Evolutionary conservation across 2,797 vertebrate species (phyloP).

Genomic region (Crenuchus spilurus): DNA sequence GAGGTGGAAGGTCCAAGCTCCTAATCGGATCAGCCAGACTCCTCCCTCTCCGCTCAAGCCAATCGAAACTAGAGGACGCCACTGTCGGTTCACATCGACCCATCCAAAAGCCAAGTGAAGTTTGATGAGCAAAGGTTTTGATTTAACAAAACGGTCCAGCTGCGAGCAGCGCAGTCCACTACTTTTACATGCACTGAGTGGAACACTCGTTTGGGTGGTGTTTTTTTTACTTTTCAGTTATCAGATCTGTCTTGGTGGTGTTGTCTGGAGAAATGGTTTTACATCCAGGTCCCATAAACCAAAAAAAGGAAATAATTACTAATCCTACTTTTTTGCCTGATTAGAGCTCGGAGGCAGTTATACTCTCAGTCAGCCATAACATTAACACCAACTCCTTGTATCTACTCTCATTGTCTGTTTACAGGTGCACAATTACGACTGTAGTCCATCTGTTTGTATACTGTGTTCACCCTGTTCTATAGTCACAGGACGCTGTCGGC

Average conservation of each 20-base stretch:
- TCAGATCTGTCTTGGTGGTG: constrained; percentile 11
- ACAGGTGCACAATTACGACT: too few species aligned
- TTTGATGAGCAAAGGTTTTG: constrained; percentile 29
- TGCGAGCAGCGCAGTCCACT: background rate
- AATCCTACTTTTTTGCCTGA: too few species aligned
- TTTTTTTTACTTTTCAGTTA: constrained; percentile 4
- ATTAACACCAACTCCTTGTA: too few species aligned
- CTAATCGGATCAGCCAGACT: constrained; percentile 50
- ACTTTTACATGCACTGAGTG: constrained; percentile 18
- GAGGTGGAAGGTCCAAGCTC: constrained; percentile 76
- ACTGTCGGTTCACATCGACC: constrained; percentile 47
- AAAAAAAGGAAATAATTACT: background rate
- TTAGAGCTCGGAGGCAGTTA: too few species aligned
- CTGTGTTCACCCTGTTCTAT: too few species aligned
- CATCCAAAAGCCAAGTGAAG: constrained; percentile 39
- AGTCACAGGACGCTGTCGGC: too few species aligned
- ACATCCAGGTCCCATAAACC: background rate
- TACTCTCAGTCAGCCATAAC: too few species aligned
- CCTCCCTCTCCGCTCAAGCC: constrained; percentile 29
- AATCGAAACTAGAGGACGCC: constrained; percentile 51
- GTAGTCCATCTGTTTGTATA: too few species aligned
- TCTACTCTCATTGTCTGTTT: too few species aligned
- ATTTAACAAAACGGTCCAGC: constrained; percentile 12
- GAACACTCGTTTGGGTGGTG: constrained; percentile 2
- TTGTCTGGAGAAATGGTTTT: constrained; percentile 28